Conservation (phyloP, 2,888 invertebrate species). For the Apodemia zela region DNA sequence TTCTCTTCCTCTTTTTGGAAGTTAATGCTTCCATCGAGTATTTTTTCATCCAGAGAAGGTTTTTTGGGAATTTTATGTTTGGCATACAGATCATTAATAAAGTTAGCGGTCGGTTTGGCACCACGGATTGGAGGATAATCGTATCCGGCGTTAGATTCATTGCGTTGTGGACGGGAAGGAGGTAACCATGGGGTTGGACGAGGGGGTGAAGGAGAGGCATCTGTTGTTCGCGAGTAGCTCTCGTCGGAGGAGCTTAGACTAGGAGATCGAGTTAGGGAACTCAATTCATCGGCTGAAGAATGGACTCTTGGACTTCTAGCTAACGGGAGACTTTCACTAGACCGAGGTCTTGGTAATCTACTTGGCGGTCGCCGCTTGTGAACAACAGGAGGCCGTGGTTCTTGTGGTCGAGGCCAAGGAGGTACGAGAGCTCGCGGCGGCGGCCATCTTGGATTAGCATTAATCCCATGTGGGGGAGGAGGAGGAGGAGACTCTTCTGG, state of each 20-base stretch:
- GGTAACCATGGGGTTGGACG: constrained; percentile 77
- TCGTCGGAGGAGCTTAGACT: constrained; percentile 92
- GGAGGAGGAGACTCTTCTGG: constrained; percentile 78
- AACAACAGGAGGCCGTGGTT: constrained; percentile 57
- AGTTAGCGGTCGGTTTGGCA: constrained; percentile 55
- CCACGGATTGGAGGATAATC: constrained; percentile 82
- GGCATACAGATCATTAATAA: constrained; percentile 62
- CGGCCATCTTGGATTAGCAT: constrained; percentile 63
- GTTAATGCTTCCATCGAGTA: constrained; percentile 55
- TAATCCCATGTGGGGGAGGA: constrained; percentile 78
- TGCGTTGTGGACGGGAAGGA: constrained; percentile 63
- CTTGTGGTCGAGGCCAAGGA: constrained; percentile 82
- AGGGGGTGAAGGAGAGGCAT: constrained; percentile 83
- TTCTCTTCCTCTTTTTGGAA: constrained; percentile 74
- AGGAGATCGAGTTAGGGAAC: constrained; percentile 89
- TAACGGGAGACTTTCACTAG: constrained; percentile 83
- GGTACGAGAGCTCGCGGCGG: constrained; percentile 79
- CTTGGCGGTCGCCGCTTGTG: constrained; percentile 64
- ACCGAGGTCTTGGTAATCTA: constrained; percentile 82
- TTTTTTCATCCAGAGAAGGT: constrained; percentile 63
- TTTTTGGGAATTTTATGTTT: constrained; percentile 67
- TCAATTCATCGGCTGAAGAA: constrained; percentile 91
- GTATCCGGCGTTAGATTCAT: constrained; percentile 75
- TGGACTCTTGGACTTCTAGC: constrained; percentile 82
- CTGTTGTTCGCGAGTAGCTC: constrained; percentile 90